Conservation (phyloP, 2,797 vertebrate genomes). For the Gallinago nigripennis region DNA sequence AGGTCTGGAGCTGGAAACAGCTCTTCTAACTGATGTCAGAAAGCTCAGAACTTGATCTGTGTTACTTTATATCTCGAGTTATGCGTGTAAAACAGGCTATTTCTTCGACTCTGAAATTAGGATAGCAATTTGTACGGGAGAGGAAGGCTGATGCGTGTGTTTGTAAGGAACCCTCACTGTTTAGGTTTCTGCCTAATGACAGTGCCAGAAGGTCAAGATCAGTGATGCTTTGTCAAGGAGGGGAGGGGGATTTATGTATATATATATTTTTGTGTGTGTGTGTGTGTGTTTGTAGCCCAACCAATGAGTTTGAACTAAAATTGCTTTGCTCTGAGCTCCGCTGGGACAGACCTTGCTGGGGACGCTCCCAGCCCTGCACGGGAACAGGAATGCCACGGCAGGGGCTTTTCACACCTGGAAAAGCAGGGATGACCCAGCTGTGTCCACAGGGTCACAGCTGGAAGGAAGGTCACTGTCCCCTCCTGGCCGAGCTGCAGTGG, state of each 20-base stretch:
- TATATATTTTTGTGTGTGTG: not conserved
- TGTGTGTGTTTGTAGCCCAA: not conserved
- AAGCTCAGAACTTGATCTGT: not conserved
- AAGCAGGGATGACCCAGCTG: not conserved
- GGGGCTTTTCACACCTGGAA: not conserved
- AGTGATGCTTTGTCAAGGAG: not conserved
- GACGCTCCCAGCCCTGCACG: not conserved
- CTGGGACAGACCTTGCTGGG: not conserved
- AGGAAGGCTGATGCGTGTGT: not conserved
- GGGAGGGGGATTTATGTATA: not conserved
- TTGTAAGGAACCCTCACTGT: not conserved
- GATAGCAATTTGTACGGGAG: not conserved
- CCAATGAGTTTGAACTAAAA: not conserved
- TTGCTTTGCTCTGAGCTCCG: not conserved
- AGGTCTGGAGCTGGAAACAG: not conserved
- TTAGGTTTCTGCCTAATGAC: not conserved
- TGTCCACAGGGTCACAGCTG: not conserved
- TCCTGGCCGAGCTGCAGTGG: not conserved
- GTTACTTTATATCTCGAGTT: not conserved
- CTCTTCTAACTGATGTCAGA: not conserved
- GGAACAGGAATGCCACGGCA: not conserved
- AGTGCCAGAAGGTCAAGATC: not conserved
- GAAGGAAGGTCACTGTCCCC: not conserved
- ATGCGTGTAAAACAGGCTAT: not conserved
- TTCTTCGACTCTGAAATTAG: conserved; percentile 1